phyloP scores from a whole-genome alignment of 2,797 vertebrate genomes.

The Alectoris magna region DNA sequence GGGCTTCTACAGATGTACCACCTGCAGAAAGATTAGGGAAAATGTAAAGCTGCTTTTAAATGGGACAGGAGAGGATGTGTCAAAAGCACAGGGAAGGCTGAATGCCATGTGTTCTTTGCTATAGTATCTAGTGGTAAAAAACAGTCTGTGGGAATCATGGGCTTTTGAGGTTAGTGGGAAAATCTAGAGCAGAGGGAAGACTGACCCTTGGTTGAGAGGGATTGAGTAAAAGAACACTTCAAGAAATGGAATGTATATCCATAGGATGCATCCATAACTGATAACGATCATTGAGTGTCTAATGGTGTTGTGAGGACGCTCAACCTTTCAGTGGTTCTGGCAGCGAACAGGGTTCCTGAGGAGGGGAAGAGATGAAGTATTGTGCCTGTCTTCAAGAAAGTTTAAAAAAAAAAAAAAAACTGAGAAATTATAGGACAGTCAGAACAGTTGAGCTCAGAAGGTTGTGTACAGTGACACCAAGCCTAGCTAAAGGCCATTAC shows the following conservation, averaged over 20 bases:
- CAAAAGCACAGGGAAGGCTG: not conserved
- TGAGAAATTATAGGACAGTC: not conserved
- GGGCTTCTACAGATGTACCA: not conserved
- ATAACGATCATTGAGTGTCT: not conserved
- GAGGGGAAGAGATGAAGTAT: not conserved
- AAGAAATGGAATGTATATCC: not conserved
- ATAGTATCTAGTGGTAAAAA: not conserved
- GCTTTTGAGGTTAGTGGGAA: not conserved
- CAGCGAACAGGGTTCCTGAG: not conserved
- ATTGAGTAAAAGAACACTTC: not conserved
- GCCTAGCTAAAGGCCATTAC: not conserved
- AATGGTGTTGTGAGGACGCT: not conserved
- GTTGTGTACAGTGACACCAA: not conserved
- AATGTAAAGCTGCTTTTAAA: not conserved
- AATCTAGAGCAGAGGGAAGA: not conserved
- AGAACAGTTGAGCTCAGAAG: not conserved
- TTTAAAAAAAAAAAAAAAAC: not conserved
- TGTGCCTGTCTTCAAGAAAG: not conserved
- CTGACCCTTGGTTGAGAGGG: not conserved
- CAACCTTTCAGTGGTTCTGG: not conserved
- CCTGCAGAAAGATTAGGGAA: not conserved
- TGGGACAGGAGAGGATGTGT: not conserved
- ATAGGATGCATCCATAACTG: accelerated
- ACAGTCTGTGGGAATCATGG: not conserved
- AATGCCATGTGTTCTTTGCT: not conserved